Evolutionary conservation across 2,888 invertebrate genomes (phyloP), one percentile per base, ranked within the genome.

Genomic region (Sipunculus nudus): DNA sequence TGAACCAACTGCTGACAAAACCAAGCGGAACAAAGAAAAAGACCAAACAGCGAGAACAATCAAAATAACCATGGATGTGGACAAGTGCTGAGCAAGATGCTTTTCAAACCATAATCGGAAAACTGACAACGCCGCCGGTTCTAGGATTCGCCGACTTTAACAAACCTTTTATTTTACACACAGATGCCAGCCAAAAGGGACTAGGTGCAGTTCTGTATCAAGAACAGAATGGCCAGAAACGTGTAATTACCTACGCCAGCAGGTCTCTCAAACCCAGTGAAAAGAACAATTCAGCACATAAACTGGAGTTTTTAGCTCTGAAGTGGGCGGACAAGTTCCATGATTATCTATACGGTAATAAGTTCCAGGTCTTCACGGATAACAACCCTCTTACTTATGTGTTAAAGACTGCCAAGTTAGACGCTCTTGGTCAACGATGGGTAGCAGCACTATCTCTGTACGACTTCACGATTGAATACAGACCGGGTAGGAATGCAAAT

Each of bases 301-400:
- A 35, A 13, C 16, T 35, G 35, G 47, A 47, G 47, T 47, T 47
- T 28, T 19, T 47, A 13, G 19, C 47, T 26, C 13, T 47, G 6
- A 47, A 47, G 21, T 47, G 47, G 47, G 16, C 23, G 19, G 28
- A 21, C 6, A 47, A 26, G 13, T 28, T 47, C 19, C 6, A 10
- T 26, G 47, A 47, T 13, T 50, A 50, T 35, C 13, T 35, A 35
- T 35, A 13, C 13, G 35, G 35, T 35, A 35, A 13, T 13, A 10
- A 35, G 8, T 35, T 35, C 35, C 8, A 35, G 16, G 35, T 35
- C 10, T 13, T 35, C 13, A 35, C 35, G 8, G 35, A 53, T 23
- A 41, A 53, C 31, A 53, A 53, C 6, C 53, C 53, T 3, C 29
- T 53, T 21, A 23, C 16, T 3, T 52, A 35, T 23, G 35, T 55